phyloP scores from a whole-genome alignment of 2,888 invertebrate species.

The Emmelina monodactyla region DNA sequence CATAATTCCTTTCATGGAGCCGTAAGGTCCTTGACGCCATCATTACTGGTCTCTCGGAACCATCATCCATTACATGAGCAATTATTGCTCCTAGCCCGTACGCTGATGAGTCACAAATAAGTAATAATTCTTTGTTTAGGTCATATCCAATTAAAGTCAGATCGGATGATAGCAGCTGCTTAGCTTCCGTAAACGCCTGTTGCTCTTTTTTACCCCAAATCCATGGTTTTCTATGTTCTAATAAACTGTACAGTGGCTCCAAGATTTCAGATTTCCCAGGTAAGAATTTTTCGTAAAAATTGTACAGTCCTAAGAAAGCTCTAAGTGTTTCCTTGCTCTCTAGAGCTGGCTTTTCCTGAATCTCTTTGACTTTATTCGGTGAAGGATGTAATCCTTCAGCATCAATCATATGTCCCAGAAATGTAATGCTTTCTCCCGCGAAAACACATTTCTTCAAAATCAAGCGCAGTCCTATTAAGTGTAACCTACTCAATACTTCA shows the following conservation, averaged over 20 bases:
- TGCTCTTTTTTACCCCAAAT: conserved; percentile 12
- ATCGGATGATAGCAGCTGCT: conserved; percentile 12
- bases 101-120: conserved; percentile 16
- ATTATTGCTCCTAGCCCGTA: conserved; percentile 15
- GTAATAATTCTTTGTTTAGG: conserved; percentile 9
- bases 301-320: conserved; percentile 18
- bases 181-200: conserved; percentile 8
- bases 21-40: conserved; percentile 14
- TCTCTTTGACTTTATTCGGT: conserved; percentile 14
- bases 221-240: conserved; percentile 11
- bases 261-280: conserved; percentile 16
- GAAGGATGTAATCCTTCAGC: conserved; percentile 14
- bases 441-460: conserved; percentile 15
- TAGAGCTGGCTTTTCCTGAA: too few relatives aligned
- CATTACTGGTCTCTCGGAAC: conserved; percentile 10
- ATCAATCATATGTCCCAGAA: conserved; percentile 18
- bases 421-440: too few relatives aligned
- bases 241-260: conserved; percentile 15
- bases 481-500: conserved; percentile 8
- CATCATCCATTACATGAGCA: too few relatives aligned
- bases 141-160: conserved; percentile 15
- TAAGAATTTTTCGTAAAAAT: conserved; percentile 19
- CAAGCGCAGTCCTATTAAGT: conserved; percentile 13
- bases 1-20: conserved; percentile 12
- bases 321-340: too few relatives aligned